phyloP scores from a whole-genome alignment of 2,888 invertebrate species.

The Coremacera marginata region DNA sequence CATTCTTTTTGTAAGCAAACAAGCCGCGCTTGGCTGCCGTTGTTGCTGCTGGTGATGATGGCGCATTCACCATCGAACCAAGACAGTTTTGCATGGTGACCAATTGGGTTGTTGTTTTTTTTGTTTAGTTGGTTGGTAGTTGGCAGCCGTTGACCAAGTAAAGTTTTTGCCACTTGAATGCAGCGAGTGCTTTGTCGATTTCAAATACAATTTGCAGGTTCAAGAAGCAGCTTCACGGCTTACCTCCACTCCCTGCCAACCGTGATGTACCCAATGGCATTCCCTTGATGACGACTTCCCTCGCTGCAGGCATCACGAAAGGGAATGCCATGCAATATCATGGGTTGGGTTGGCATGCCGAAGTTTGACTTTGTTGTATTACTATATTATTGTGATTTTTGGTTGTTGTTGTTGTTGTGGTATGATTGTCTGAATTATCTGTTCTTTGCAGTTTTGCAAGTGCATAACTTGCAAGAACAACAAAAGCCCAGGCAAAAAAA shows the following conservation, averaged over 20 bases:
- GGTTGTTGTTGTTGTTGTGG: conserved; percentile 6
- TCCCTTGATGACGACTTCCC: conserved; percentile 1
- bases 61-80: conserved; percentile 14
- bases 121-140: background rate
- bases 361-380: conserved; percentile 31
- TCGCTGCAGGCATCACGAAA: conserved; percentile 3
- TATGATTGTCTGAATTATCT: conserved; percentile 24
- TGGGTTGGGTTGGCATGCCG: background rate
- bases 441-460: conserved; percentile 18
- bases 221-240: conserved; percentile 19
- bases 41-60: conserved; percentile 7
- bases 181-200: background rate
- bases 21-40: conserved; percentile 18
- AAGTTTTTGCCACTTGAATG: conserved; percentile 29
- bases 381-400: conserved; percentile 18
- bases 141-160: conserved; percentile 31
- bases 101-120: conserved; percentile 1
- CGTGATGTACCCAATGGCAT: background rate
- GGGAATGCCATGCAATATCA: background rate
- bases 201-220: conserved; percentile 15
- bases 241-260: background rate
- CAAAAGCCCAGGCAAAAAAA: background rate
- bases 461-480: conserved; percentile 15
- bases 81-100: conserved; percentile 32
- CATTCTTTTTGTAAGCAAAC: conserved; percentile 24